Base-by-base conservation (phyloP, 2,888 invertebrate species). In the Euspilapteryx auroguttella region DNA sequence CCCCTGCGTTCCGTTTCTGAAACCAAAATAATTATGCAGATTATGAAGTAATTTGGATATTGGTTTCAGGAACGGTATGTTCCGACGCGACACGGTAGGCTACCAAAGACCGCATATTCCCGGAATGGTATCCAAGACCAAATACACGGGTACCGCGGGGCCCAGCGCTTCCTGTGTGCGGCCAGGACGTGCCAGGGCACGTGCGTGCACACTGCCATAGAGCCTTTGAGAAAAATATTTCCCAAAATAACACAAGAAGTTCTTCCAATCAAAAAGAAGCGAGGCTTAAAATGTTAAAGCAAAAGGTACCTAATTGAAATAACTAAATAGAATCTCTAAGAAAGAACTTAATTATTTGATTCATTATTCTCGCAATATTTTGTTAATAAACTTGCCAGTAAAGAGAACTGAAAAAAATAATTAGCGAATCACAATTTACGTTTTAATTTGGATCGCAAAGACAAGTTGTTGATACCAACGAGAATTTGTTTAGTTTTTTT, bases 21-120 rank as follows among this genome's bases (percentile, higher is more conserved):
- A 44, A 41, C 46, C 45, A 47, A 47, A 40, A 31, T 29, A 31
- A 20, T 14, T 13, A 28, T 24, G 20, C 7, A 4, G n/a, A 20
- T 12, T 21, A 3, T 9, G n/a, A 27, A 10, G 6, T 21, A 4
- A 14, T 13, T n/a, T 12, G n/a, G n/a, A 58, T 55, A 52, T 69
- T 71, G 56, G 61, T 68, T 75, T 58, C 65, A 73, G 73, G 73
- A 75, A 68, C 69, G 45, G 44, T 71, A 65, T 45, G 64, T 66
- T 61, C 66, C 68, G 25, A 61, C 62, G 31, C 49, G 52, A 36
- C 56, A 56, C 32, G 71, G 71, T 57, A 58, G 55, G 41, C 62
- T 71, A 24, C 69, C 68, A 12, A 43, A 37, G 36, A 51, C 66
- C 33, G 69, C 57, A 32, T 71, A 65, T 45, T 44, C 51, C 34